Base-by-base conservation (phyloP, 2,113 vertebrate species). In the Engystomops pustulosus region DNA sequence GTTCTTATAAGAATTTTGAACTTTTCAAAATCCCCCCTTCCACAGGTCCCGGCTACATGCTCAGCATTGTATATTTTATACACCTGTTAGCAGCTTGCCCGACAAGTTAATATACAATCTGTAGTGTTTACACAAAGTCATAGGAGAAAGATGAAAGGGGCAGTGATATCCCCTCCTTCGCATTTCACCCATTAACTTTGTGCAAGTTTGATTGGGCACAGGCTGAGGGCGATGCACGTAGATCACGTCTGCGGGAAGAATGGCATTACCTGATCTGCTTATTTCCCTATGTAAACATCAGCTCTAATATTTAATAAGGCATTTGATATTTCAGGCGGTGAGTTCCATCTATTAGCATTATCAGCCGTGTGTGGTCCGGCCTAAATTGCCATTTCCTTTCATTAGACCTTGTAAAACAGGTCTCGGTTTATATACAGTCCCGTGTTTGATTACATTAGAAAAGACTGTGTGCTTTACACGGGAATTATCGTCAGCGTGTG, bases 221-320 rank as follows among this genome's bases (percentile, higher is more conserved):
- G 30, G 6, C 23, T 55, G 27, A 67, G 20, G 27, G 12, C 2
- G 14, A 79, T 53, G 20, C 72, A 82, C 49, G 62, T 67, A 79
- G 7, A 9, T 14, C 74, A 30, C 34, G 45, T 83, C 32, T 14
- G 2, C 23, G 53, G 12, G 38, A 60, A 38, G 74, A 44, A 79
- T 27, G 0, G 79, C 86, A 67, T 84, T 79, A 84, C 68, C 77
- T 87, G 27, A 87, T 88, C 88, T 85, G 88, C 85, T 49, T 69
- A 81, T 87, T 89, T 89, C 87, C 90, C 55, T 88, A 84, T 88
- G 67, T 81, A 80, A 85, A 89, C 88, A 90, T 88, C 85, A 89
- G 85, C 86, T 88, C 89, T 90, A 88, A 83, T 82, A 89, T 87
- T 90, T 90, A 90, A 88, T 90, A 90, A 89, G 88, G 84, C 85